Percentiles rank a stretch among this genome's conserved stretches.
phyloP scores from a whole-genome alignment of 2,888 invertebrate genomes.

The Capitulum mitella region DNA sequence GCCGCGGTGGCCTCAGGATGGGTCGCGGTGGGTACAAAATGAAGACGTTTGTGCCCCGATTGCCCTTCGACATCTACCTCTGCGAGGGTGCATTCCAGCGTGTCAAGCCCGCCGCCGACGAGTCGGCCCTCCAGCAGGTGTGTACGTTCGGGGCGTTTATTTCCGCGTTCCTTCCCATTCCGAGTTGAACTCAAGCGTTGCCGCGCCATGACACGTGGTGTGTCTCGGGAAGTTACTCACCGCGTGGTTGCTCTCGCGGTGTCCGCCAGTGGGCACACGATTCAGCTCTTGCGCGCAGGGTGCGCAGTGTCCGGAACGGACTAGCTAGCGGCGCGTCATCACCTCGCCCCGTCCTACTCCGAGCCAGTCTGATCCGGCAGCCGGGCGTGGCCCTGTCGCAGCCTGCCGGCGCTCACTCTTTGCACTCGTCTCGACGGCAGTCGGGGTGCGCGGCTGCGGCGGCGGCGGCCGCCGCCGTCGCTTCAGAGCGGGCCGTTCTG shows the following conservation, averaged over 20 bases:
- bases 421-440: too few relatives aligned
- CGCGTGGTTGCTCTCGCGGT: too few relatives aligned
- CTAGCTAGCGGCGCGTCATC: background rate
- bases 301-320: too few relatives aligned
- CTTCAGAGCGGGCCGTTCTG: background rate
- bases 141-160: too few relatives aligned
- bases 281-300: too few relatives aligned
- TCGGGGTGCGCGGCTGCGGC: background rate
- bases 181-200: too few relatives aligned
- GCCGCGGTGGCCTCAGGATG: constrained; percentile 35
- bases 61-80: constrained; percentile 66
- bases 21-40: constrained; percentile 33
- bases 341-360: background rate
- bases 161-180: too few relatives aligned
- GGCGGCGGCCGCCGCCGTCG: background rate
- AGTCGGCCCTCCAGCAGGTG: constrained; percentile 43
- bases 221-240: too few relatives aligned
- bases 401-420: background rate
- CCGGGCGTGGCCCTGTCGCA: too few relatives aligned
- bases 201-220: too few relatives aligned
- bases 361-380: too few relatives aligned
- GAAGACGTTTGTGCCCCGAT: constrained; percentile 37
- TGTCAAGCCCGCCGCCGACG: constrained; percentile 72
- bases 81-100: constrained; percentile 85
- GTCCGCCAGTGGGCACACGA: too few relatives aligned